These are phyloP conservation scores for Cynopterus brachyotis DNA, from an alignment of 2,113 vertebrate genomes.

Conservation along the genomic window DNA sequence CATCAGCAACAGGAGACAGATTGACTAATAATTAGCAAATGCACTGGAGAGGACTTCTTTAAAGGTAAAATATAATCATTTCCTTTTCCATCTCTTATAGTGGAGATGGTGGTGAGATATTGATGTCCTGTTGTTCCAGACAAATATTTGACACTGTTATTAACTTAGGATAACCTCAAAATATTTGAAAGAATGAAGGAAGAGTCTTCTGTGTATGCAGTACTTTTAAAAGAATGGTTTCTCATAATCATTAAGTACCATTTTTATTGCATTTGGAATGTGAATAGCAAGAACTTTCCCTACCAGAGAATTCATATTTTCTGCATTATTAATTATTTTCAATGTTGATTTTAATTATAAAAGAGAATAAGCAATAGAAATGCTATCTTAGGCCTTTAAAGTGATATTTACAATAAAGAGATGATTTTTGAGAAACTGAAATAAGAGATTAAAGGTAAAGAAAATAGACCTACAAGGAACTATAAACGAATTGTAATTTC, in stretches of 20 bases:
- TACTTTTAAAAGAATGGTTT: slow-evolving; percentile 75
- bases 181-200: slow-evolving; percentile 52
- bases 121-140: slow-evolving; percentile 68
- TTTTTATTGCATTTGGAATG: slow-evolving; percentile 57
- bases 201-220: slow-evolving; percentile 66
- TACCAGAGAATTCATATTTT: slow-evolving; percentile 57
- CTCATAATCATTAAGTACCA: slow-evolving; percentile 45
- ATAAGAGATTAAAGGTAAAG: slow-evolving; percentile 8
- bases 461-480: background rate
- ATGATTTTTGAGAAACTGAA: background rate
- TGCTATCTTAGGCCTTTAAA: slow-evolving; percentile 8
- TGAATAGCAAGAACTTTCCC: slow-evolving; percentile 54
- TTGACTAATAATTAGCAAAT: slow-evolving; percentile 78
- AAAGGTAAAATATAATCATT: slow-evolving; percentile 78
- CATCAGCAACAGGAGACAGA: slow-evolving; percentile 64
- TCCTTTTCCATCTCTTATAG: slow-evolving; percentile 69
- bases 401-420: background rate
- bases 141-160: slow-evolving; percentile 67
- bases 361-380: slow-evolving; percentile 35
- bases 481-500: background rate
- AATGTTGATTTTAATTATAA: background rate
- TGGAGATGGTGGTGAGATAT: slow-evolving; percentile 53
- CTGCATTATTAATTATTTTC: slow-evolving; percentile 49
- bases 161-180: slow-evolving; percentile 72
- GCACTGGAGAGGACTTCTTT: slow-evolving; percentile 65